Base-by-base conservation (phyloP, 2,797 vertebrate species). In the Cheracebus regulus region DNA sequence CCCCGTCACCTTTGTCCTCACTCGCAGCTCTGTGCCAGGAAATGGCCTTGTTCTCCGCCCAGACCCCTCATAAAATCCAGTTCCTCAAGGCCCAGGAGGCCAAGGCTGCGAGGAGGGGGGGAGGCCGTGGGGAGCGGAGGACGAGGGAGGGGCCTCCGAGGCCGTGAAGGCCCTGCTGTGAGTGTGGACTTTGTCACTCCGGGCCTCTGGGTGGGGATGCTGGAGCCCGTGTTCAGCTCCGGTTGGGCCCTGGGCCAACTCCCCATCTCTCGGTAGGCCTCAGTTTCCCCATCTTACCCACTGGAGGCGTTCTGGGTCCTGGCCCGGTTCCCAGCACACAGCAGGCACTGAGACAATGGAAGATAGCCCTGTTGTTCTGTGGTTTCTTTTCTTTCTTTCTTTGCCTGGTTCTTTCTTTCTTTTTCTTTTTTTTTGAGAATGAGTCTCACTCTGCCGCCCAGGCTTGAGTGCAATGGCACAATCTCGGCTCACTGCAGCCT, bases 161-260 rank as follows among this genome's bases (percentile, higher is more conserved):
- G 58, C 55, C 72, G 20, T 39, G 8, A 3, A 28, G 84, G 84
- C 4, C n/a, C 5, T 19, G 70, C 17, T 2, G 14, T 30, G 58
- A 26, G 28, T 0, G 0, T 48, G 96, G 80, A 93, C 97, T 96
- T 96, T 96, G 96, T 72, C 61, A 67, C 17, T 28, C 57, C 26
- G 24, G 17, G 50, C 41, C 33, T 12, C 24, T 12, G 50, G 93
- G 30, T 76, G 75, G 75, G 57, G 87, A 50, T 28, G 84, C 52
- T 83, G 26, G n/a, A 39, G 72, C 88, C 73, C 41, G 48, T 8
- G 0, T 50, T 90, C 26, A 50, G 22, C 48, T 36, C 57, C 36
- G 1, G 39, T 81, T 44, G 46, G 92, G 81, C 50, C 87, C 0
- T 0, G 26, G 39, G 52, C 30, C 13, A 5, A 44, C n/a, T 83